phyloP scores from a whole-genome alignment of 2,797 vertebrate species.

The Lacerta agilis region DNA sequence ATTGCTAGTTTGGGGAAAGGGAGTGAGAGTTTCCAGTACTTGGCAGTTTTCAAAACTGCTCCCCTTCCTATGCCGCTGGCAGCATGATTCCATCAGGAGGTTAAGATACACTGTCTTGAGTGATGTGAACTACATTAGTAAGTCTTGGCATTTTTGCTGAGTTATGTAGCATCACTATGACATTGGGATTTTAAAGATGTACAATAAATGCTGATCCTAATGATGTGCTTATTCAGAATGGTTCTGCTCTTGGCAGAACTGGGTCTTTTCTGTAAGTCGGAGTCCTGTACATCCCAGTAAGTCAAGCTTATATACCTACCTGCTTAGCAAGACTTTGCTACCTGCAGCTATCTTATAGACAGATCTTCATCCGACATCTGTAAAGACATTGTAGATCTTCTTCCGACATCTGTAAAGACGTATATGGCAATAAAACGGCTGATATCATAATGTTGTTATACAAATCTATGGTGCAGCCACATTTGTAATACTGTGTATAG shows the following conservation, averaged over 20 bases:
- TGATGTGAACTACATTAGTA: background rate
- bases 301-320: no score
- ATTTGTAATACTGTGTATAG: no score
- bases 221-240: fast-evolving
- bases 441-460: no score
- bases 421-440: background rate
- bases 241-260: background rate
- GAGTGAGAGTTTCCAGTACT: background rate
- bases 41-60: constrained; percentile 21
- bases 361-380: background rate
- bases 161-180: background rate
- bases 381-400: background rate
- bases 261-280: background rate
- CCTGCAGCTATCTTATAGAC: background rate
- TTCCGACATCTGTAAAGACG: background rate
- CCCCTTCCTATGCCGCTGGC: constrained; percentile 6
- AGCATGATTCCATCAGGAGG: background rate
- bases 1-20: background rate
- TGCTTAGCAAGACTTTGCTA: background rate
- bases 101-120: background rate
- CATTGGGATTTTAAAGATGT: fast-evolving
- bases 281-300: background rate
- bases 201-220: background rate
- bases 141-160: fast-evolving
- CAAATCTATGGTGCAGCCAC: no score